These are phyloP conservation scores for Leucophenga maculata DNA, from an alignment of 2,888 invertebrate species.

Conservation along the genomic window DNA sequence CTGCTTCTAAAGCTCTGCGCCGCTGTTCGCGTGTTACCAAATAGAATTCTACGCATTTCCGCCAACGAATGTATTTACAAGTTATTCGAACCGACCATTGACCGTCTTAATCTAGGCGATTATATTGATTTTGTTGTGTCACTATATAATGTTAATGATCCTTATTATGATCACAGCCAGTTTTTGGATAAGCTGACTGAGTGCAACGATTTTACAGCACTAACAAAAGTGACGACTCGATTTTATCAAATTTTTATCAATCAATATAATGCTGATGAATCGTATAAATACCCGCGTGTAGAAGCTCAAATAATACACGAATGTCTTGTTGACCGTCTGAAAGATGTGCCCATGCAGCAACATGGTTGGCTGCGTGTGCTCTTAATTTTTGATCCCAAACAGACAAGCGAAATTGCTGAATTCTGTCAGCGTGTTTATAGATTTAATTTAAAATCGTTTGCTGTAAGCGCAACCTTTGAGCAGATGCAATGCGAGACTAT, in stretches of 20 bases:
- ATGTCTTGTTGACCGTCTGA: slow-evolving; percentile 27
- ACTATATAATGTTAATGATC: slow-evolving; percentile 56
- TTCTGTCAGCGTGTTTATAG: slow-evolving; percentile 43
- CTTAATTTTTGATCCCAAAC: slow-evolving; percentile 38
- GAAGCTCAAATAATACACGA: background rate
- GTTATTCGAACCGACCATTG: slow-evolving; percentile 45
- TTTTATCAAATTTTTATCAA: slow-evolving; percentile 46
- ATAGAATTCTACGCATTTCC: slow-evolving; percentile 46
- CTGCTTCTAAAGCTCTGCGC: slow-evolving; percentile 50
- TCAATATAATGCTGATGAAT: background rate
- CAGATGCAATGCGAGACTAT: slow-evolving; percentile 36
- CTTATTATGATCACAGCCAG: slow-evolving; percentile 25
- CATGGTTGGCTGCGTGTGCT: slow-evolving; percentile 55
- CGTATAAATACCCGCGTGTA: too few relatives aligned
- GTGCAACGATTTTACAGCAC: background rate
- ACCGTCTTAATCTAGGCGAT: slow-evolving; percentile 49
- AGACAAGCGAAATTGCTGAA: slow-evolving; percentile 10
- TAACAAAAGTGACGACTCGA: slow-evolving; percentile 30
- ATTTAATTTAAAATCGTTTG: slow-evolving; percentile 32
- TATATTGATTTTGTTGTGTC: slow-evolving; percentile 59
- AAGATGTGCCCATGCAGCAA: slow-evolving; percentile 33
- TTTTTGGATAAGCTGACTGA: background rate
- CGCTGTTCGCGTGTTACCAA: slow-evolving; percentile 54
- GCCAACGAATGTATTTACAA: slow-evolving; percentile 25
- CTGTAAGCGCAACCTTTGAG: background rate